Evolutionary conservation across 2,888 invertebrate species (phyloP).

Genomic region (Neocrepidodera transversa): DNA sequence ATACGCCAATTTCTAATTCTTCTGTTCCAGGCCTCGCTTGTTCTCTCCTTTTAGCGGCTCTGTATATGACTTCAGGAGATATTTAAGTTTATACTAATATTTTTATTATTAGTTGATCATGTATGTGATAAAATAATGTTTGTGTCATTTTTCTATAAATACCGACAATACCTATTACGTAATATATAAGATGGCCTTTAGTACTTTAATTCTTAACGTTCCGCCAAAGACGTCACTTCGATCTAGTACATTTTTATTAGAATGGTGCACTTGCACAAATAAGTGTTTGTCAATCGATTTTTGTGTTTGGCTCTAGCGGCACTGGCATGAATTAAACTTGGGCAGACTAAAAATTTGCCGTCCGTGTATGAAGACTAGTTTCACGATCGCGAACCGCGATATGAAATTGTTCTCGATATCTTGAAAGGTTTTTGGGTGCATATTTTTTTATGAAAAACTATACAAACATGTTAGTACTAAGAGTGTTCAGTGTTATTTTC

Average conservation of each 20-base stretch:
- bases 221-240: too few species aligned
- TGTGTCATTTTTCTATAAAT: too few species aligned
- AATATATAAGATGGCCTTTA: too few species aligned
- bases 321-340: constrained; percentile 39
- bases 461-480: constrained; percentile 44
- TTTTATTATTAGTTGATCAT: too few species aligned
- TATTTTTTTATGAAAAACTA: constrained; percentile 37
- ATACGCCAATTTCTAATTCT: too few species aligned
- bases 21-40: too few species aligned
- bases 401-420: constrained; percentile 40
- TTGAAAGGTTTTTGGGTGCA: constrained; percentile 42
- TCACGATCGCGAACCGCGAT: constrained; percentile 38
- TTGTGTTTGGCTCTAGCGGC: constrained; percentile 36
- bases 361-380: constrained; percentile 43
- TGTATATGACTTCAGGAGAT: too few species aligned
- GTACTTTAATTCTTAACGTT: too few species aligned
- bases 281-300: constrained; percentile 36
- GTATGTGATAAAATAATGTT: too few species aligned
- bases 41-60: too few species aligned
- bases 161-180: too few species aligned
- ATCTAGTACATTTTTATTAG: constrained; percentile 5
- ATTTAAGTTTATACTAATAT: too few species aligned
- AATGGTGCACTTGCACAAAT: constrained; percentile 16
- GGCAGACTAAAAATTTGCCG: constrained; percentile 45
- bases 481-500: constrained; percentile 43